Base-by-base conservation (phyloP, 2,888 invertebrate genomes). In the Anagyrus pseudococci region DNA sequence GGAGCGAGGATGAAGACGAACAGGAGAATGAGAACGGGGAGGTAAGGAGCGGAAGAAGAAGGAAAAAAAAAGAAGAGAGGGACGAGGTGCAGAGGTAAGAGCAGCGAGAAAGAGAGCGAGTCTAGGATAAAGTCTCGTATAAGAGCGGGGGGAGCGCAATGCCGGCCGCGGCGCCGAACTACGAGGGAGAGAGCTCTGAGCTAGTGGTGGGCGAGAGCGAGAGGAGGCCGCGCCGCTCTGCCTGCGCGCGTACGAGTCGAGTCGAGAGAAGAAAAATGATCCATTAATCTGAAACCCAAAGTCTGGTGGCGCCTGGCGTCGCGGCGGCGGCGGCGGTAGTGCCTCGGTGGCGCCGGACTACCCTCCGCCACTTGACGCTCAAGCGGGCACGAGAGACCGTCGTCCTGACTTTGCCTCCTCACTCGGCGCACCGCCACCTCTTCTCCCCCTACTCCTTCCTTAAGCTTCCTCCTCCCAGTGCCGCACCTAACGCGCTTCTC, bases 281-380 rank as follows among this genome's bases (percentile, higher is more conserved):
- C 89, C 89, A 89, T 89, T 89, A 89, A 89, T 89, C 89, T 88
- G 86, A 86, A 83, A 84, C 83, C 86, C 86, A 87, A 88, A 89
- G 89, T 88, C 89, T 88, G 88, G 86, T 86, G 89, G 89, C 89
- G 89, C 89, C 89, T 84, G 81, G 77, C 79, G 79, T 78, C 80
- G 76, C 74, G 76, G 75, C 75, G 79, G 76, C 79, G 77, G 71
- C 74, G 64, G 68, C 71, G 64, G 64, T 4, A 29, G 29, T 64
- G 67, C 67, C 68, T 68, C 70, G 70, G 69, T 71, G 70, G 70
- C 67, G 64, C 48, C 70, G 68, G 69, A 66, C 68, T 67, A 26
- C 44, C 62, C 67, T 62, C 64, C 68, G 67, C 69, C 55, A 65
- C 70, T 66, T 73, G 73, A 73, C 69, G 72, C 71, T 70, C n/a